Evolutionary conservation across 2,888 invertebrate species (phyloP).

Genomic region (Volucella inflata): DNA sequence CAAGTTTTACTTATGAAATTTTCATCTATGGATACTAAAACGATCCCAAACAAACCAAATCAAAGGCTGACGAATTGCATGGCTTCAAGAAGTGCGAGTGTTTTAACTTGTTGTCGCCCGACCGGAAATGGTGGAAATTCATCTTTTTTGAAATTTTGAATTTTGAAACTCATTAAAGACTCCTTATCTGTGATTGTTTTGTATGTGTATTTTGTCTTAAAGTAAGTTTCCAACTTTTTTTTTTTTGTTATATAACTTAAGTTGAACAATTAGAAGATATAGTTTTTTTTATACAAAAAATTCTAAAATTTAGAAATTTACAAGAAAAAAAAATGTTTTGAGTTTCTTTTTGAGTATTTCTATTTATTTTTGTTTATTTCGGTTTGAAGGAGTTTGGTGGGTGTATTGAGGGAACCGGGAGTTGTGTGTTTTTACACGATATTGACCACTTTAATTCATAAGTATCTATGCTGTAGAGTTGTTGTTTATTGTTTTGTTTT

Average conservation of each 20-base stretch:
- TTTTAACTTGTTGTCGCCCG: constrained; percentile 18
- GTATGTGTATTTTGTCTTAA: constrained; percentile 37
- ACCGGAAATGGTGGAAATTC: constrained; percentile 30
- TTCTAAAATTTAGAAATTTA: constrained; percentile 21
- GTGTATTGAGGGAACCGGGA: neutral
- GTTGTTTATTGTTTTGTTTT: neutral
- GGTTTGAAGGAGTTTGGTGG: neutral
- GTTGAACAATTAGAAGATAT: constrained; percentile 32
- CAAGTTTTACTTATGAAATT: constrained; percentile 79
- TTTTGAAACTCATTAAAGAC: constrained; percentile 63
- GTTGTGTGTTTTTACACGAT: neutral
- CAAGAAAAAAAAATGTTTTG: constrained; percentile 14
- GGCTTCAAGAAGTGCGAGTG: neutral
- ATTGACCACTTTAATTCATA: neutral
- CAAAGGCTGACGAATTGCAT: neutral
- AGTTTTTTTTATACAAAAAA: constrained; percentile 19
- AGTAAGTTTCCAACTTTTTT: constrained; percentile 9
- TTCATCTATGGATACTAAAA: constrained; percentile 81
- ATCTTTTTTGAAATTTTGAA: constrained; percentile 16
- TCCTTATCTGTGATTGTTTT: constrained; percentile 65
- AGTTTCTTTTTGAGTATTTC: neutral
- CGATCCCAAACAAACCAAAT: constrained; percentile 1
- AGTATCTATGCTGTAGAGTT: neutral
- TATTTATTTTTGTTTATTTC: constrained; percentile 9
- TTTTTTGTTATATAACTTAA: constrained; percentile 23